Conservation (phyloP, 2,888 invertebrate species). For the Trissoscelio sp. region DNA sequence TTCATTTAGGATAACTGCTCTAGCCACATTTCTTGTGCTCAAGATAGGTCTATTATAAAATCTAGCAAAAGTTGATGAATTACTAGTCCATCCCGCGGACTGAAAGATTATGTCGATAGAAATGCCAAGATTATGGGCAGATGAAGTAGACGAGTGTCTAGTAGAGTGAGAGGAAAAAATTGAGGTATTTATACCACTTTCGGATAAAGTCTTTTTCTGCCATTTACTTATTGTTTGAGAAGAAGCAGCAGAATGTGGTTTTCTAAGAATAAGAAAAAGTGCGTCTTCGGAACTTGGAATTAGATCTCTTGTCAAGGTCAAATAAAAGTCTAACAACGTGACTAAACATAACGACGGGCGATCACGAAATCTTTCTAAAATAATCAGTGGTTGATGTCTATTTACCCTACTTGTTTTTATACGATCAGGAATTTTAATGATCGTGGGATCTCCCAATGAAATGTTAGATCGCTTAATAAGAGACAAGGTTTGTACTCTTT, state of each 20-base stretch:
- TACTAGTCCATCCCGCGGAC: constrained; percentile 17
- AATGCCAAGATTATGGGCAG: neutral
- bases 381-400: constrained; percentile 30
- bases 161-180: constrained; percentile 35
- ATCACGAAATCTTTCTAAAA: neutral
- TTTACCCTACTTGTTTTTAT: constrained; percentile 43
- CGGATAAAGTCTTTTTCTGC: neutral
- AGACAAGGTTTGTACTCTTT: constrained; percentile 42
- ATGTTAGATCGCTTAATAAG: constrained; percentile 34
- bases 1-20: constrained; percentile 11
- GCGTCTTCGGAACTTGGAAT: neutral
- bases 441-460: constrained; percentile 17
- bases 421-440: constrained; percentile 46
- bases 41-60: constrained; percentile 23
- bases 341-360: neutral
- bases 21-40: neutral
- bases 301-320: neutral
- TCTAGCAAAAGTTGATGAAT: constrained; percentile 13
- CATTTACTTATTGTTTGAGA: constrained; percentile 34
- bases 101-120: constrained; percentile 8
- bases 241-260: neutral
- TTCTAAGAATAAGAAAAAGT: constrained; percentile 18
- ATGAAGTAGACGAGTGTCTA: constrained; percentile 26
- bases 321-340: neutral
- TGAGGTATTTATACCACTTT: constrained; percentile 29